These are phyloP conservation scores for Sipha flava DNA, from an alignment of 1,140 invertebrate genomes.

Conservation along the genomic window DNA sequence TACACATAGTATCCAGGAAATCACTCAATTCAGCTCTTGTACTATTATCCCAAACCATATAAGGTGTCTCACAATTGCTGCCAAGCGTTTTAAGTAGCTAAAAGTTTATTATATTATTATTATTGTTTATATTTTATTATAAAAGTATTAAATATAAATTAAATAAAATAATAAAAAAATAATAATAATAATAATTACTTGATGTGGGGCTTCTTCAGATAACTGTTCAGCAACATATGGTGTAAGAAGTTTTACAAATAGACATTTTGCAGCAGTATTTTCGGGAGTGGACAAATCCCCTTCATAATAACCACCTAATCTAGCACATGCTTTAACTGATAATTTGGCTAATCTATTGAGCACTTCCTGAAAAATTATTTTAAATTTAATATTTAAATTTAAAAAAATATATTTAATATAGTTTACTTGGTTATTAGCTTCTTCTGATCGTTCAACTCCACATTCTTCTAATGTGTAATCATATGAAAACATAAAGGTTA, in stretches of 20 bases:
- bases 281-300: conserved; percentile 55
- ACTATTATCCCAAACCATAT: conserved; percentile 95
- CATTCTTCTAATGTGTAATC: conserved; percentile 97
- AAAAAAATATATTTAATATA: neutral
- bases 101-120: conserved; percentile 32
- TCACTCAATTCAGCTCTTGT: conserved; percentile 87
- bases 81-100: conserved; percentile 85
- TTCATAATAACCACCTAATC: conserved; percentile 65
- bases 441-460: conserved; percentile 75
- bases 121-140: no score
- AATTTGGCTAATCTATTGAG: conserved; percentile 85
- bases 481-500: conserved; percentile 87
- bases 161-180: neutral
- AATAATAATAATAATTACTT: conserved; percentile 55
- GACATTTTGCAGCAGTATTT: conserved; percentile 59
- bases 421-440: conserved; percentile 69
- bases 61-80: conserved; percentile 91
- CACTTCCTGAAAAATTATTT: conserved; percentile 58
- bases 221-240: conserved; percentile 78
- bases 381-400: neutral
- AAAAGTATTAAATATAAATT: neutral
- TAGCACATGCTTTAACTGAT: conserved; percentile 70
- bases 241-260: conserved; percentile 73
- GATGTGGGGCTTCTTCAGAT: conserved; percentile 57
- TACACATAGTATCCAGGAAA: conserved; percentile 59